Evolutionary conservation across 1,140 invertebrate species (phyloP).

Genomic region (Doryteuthis pealeii): DNA sequence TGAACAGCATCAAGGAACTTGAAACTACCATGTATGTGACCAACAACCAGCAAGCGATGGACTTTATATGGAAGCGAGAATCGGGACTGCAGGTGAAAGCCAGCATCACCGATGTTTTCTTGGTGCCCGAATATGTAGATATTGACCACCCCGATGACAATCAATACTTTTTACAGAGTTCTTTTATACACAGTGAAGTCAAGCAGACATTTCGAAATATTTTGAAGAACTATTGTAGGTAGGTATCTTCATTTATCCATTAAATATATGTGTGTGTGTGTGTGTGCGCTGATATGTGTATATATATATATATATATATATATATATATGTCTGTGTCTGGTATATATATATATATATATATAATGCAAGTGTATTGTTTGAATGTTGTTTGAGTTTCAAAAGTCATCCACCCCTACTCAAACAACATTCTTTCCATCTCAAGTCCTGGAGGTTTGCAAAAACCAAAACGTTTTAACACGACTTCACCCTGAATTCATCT

Average conservation of each 20-base stretch:
- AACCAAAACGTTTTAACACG: too few species aligned
- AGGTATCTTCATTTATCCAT: neutral
- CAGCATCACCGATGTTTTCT: constrained; percentile 39
- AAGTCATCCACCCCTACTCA: too few species aligned
- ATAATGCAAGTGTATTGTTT: too few species aligned
- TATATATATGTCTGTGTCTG: too few species aligned
- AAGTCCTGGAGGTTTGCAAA: too few species aligned
- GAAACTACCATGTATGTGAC: constrained; percentile 41
- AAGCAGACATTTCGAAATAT: constrained; percentile 27
- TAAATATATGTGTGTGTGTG: neutral
- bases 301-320: too few species aligned
- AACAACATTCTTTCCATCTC: too few species aligned
- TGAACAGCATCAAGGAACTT: constrained; percentile 37
- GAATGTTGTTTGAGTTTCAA: too few species aligned
- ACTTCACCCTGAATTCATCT: too few species aligned
- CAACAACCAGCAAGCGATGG: constrained; percentile 46
- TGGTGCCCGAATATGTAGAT: constrained; percentile 46
- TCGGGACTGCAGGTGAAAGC: constrained; percentile 47
- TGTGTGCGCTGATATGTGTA: too few species aligned
- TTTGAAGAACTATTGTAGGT: constrained; percentile 39
- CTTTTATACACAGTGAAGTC: constrained; percentile 20
- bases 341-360: too few species aligned
- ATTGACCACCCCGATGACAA: constrained; percentile 41
- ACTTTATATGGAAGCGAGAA: constrained; percentile 44
- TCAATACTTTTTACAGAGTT: constrained; percentile 29